Evolutionary conservation across 2,113 vertebrate species (phyloP), one percentile per base, ranked within the genome.

Genomic region (Chroicocephalus ridibundus): DNA sequence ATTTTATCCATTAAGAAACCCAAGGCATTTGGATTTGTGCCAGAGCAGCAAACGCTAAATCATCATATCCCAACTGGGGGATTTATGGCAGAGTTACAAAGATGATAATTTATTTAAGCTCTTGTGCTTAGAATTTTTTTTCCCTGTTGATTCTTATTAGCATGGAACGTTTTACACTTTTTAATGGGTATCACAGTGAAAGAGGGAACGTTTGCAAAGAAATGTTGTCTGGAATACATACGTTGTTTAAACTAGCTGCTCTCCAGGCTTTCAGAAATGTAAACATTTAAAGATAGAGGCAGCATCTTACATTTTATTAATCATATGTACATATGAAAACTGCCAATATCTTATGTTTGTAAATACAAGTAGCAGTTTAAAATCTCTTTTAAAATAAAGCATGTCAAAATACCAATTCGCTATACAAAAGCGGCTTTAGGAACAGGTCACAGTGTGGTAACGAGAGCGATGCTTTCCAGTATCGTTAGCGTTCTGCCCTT

Each of bases 81-180:
- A 87, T 93, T 96, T 95, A 94, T 92, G 91, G 93, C 82, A 93
- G 82, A 84, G 79, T 92, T 93, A 90, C 94, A 93, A 82, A 95
- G 93, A 96, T 69, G 82, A 90, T 93, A 80, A 93, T 96, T 97
- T 97, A 95, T 97, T 97, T 96, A 94, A 92, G 66, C 68, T 84
- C 91, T 95, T 58, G 85, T 95, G 65, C 90, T 92, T 96, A 77
- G 90, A 92, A n/a, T 83, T 95, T 82, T 92, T 92, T 96, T 89
- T 82, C 47, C 78, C 79, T 87, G 68, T 95, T 98, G 95, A 96
- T 97, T 97, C 97, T 97, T 97, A 97, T 97, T 97, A 97, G 75
- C 68, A 42, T 94, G 91, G 95, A 96, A 93, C 62, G 55, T 95
- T 98, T 97, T 97, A 95, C 65, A 55, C 96, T 95, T 97, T 96